Conservation (phyloP, 2,888 invertebrate genomes). For the Drosophila sordidapex region DNA sequence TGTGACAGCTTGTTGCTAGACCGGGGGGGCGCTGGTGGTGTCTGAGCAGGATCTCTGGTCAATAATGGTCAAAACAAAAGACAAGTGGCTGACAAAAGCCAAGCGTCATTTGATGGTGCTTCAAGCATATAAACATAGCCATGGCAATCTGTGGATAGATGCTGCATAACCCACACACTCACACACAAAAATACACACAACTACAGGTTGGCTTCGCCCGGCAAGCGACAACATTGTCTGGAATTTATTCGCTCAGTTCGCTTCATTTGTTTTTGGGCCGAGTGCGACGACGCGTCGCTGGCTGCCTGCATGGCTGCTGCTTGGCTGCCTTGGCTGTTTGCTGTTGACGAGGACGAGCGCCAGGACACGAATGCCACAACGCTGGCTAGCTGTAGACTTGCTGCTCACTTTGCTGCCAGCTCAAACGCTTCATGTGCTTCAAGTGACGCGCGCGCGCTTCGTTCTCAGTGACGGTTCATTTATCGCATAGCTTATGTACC, state of each 20-base stretch:
- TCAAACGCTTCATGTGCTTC: slow-evolving; percentile 76
- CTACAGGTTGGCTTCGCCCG: slow-evolving; percentile 50
- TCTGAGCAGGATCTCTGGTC: slow-evolving; percentile 3
- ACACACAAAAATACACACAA: slow-evolving; percentile 15
- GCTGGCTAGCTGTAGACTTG: slow-evolving; percentile 60
- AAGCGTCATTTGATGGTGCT: slow-evolving; percentile 24
- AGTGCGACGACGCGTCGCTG: slow-evolving; percentile 39
- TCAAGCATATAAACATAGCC: slow-evolving; percentile 28
- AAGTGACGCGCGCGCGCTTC: slow-evolving; percentile 73
- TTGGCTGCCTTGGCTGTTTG: slow-evolving; percentile 15
- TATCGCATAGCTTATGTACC: slow-evolving; percentile 8
- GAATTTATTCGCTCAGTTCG: slow-evolving; percentile 67
- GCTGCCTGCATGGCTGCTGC: slow-evolving; percentile 10
- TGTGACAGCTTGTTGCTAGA: slow-evolving; percentile 20
- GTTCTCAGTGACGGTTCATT: slow-evolving; percentile 30
- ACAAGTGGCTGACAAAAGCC: slow-evolving; percentile 36
- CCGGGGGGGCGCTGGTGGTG: not conserved
- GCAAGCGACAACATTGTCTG: slow-evolving; percentile 56
- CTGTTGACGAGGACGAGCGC: slow-evolving; percentile 29
- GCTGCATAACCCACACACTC: slow-evolving; percentile 8
- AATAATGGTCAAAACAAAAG: slow-evolving; percentile 39
- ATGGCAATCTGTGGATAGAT: slow-evolving; percentile 37
- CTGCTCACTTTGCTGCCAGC: slow-evolving; percentile 64
- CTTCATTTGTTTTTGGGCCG: slow-evolving; percentile 79
- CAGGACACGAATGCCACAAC: slow-evolving; percentile 40